Evolutionary conservation across 2,113 vertebrate genomes (phyloP).

Genomic region (Panurus biarmicus): DNA sequence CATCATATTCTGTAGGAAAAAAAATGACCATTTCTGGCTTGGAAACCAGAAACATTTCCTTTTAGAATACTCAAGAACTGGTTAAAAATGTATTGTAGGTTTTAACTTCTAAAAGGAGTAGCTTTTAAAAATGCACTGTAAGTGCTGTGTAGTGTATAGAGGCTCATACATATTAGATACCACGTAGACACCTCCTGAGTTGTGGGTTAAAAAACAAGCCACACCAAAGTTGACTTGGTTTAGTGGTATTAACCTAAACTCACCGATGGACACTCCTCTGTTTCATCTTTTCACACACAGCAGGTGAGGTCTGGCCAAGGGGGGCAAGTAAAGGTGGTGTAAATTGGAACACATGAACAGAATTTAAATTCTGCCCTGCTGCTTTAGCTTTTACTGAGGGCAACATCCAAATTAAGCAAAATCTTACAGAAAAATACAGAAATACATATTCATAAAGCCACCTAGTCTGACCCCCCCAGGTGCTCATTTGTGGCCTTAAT

Average conservation of each 20-base stretch:
- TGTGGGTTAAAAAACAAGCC: conserved; percentile 52
- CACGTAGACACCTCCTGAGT: neutral
- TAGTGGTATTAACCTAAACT: conserved; percentile 5
- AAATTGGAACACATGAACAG: neutral
- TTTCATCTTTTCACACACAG: neutral
- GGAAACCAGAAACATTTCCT: conserved; percentile 69
- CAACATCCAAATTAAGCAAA: neutral
- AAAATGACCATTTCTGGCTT: conserved; percentile 72
- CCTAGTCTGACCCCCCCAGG: neutral
- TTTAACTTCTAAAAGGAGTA: conserved; percentile 39
- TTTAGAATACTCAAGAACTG: conserved; percentile 62
- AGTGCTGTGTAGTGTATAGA: neutral
- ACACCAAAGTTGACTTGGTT: neutral
- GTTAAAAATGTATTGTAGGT: conserved; percentile 50
- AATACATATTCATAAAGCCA: neutral
- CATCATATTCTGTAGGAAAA: conserved; percentile 76
- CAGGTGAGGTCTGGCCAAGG: neutral
- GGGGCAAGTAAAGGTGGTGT: neutral
- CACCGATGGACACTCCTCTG: neutral
- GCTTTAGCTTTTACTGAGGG: neutral
- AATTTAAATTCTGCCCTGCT: neutral
- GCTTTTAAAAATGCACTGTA: conserved; percentile 51
- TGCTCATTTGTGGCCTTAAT: neutral
- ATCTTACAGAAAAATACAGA: neutral
- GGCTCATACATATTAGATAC: conserved; percentile 45